These are phyloP conservation scores for Oncopeltus fasciatus DNA, from an alignment of 1,140 invertebrate genomes.

Conservation along the genomic window DNA sequence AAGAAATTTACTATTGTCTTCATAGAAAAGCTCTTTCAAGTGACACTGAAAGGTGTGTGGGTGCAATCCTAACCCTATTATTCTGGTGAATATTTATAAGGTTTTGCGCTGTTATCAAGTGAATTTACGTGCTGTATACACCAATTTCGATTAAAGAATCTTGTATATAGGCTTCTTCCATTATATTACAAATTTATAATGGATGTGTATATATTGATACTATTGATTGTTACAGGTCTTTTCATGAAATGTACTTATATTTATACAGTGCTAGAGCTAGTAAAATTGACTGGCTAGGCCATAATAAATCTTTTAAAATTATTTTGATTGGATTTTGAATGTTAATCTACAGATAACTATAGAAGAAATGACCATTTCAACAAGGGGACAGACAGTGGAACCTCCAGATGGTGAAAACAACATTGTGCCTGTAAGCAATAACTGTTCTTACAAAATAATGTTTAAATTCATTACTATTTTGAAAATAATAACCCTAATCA, in stretches of 20 bases:
- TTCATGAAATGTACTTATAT: constrained; percentile 16
- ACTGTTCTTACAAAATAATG: no score
- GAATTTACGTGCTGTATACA: no score
- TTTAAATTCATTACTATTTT: no score
- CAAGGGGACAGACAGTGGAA: constrained; percentile 42
- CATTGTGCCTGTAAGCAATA: constrained; percentile 32
- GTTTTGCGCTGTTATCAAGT: no score
- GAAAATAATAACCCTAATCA: no score
- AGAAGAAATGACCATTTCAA: constrained; percentile 43
- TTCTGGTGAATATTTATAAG: neutral
- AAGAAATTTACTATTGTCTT: neutral
- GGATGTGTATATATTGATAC: no score
- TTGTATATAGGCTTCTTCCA: no score
- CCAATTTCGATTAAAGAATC: no score
- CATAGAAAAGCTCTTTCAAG: neutral
- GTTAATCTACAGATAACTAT: neutral
- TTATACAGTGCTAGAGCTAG: neutral
- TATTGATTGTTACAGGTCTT: constrained; percentile 14
- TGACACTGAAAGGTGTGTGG: neutral
- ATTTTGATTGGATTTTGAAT: neutral
- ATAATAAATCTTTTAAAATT: neutral
- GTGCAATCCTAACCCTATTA: constrained; percentile 5
- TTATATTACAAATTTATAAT: no score
- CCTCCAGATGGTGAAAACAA: constrained; percentile 40
- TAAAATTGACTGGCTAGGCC: neutral